A percentile compares a stretch with the other conserved stretches of the same genome.
Conservation (phyloP, 2,888 invertebrate species). For the Harpagoxenus sublaevis region DNA sequence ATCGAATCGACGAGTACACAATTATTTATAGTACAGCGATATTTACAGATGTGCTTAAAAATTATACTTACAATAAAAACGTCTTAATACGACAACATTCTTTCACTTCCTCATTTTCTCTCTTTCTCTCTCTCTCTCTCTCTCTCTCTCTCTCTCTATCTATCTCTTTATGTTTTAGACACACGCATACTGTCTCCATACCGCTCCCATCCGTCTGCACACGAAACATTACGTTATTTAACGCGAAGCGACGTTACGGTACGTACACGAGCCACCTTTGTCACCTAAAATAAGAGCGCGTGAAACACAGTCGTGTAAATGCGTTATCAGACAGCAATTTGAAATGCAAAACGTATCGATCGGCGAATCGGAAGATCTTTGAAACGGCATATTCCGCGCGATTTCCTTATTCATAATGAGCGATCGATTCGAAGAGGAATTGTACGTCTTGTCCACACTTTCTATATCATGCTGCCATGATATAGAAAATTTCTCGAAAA, state of each 20-base stretch:
- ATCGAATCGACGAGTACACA: slow-evolving; percentile 64
- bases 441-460: slow-evolving; percentile 34
- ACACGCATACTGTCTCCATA: slow-evolving; percentile 61
- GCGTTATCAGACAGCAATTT: neutral
- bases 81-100: slow-evolving; percentile 39
- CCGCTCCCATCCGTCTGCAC: slow-evolving; percentile 47
- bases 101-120: neutral
- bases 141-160: slow-evolving; percentile 16
- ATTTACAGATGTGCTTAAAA: slow-evolving; percentile 78
- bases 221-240: slow-evolving; percentile 73
- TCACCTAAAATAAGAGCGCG: slow-evolving; percentile 13
- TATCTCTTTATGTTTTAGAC: slow-evolving; percentile 45
- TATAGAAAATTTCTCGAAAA: neutral
- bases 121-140: slow-evolving; percentile 14
- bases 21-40: slow-evolving; percentile 78
- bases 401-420: neutral
- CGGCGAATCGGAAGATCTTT: neutral
- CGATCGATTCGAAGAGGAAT: slow-evolving; percentile 50
- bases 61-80: slow-evolving; percentile 66
- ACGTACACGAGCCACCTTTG: slow-evolving; percentile 66
- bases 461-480: neutral
- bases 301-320: slow-evolving; percentile 1
- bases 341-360: slow-evolving; percentile 27
- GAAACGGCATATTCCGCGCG: neutral
- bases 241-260: slow-evolving; percentile 73